These are phyloP conservation scores for Tragelaphus scriptus DNA, from an alignment of 2,113 vertebrate species.

Conservation along the genomic window DNA sequence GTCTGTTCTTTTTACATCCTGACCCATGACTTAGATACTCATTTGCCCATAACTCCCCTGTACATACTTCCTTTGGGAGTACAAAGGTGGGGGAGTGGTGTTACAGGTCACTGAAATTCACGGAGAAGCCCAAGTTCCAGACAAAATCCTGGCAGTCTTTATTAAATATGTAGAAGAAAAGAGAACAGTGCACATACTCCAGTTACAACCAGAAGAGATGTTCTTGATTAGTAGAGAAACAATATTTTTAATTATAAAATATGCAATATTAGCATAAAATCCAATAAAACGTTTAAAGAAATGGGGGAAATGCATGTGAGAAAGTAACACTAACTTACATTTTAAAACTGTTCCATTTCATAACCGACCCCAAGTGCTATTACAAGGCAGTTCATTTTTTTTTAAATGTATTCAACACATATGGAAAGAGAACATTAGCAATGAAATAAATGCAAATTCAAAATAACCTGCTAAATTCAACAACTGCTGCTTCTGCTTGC, in stretches of 20 bases:
- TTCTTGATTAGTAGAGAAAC: background rate
- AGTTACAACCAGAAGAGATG: background rate
- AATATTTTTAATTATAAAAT: background rate
- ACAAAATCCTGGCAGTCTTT: background rate
- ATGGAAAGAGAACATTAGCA: background rate
- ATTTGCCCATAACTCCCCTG: background rate
- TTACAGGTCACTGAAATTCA: background rate
- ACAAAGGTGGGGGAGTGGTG: background rate
- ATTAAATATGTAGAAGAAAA: background rate
- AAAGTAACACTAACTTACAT: background rate
- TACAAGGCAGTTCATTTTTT: background rate
- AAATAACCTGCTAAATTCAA: background rate
- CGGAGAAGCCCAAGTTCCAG: background rate
- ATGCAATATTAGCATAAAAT: background rate
- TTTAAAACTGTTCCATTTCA: background rate
- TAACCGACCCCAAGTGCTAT: background rate
- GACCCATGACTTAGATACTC: background rate
- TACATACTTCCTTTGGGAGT: background rate
- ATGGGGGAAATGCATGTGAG: background rate
- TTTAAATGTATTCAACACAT: background rate
- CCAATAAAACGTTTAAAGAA: background rate
- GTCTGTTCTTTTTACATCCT: background rate
- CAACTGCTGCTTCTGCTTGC: background rate
- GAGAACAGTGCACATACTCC: background rate
- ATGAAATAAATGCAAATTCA: background rate